Percentiles rank a stretch among this genome's conserved stretches.
phyloP scores from a whole-genome alignment of 2,888 invertebrate species.

The Sussaba pulchella region DNA sequence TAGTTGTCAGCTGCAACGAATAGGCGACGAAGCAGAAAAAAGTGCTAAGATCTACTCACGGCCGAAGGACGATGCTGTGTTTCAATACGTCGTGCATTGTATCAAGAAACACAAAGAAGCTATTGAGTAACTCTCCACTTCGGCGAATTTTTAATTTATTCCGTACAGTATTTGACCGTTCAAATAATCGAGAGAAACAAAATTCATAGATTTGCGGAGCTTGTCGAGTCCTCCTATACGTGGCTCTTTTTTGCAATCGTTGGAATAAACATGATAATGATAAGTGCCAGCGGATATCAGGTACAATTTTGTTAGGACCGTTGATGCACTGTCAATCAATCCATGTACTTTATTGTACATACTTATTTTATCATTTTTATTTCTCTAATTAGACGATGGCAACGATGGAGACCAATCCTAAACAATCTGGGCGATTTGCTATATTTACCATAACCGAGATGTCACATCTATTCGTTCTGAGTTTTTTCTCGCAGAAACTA shows the following conservation, averaged over 20 bases:
- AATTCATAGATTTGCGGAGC: constrained; percentile 27
- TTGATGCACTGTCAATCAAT: too few relatives aligned
- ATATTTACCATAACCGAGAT: too few relatives aligned
- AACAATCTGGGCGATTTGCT: too few relatives aligned
- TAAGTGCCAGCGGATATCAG: constrained; percentile 21
- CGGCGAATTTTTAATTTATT: background rate
- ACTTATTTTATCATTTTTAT: too few relatives aligned
- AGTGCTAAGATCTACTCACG: background rate
- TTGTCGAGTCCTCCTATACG: constrained; percentile 37
- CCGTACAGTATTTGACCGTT: too few relatives aligned
- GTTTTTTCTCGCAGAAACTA: too few relatives aligned
- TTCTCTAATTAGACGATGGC: too few relatives aligned
- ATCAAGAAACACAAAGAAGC: constrained; percentile 48
- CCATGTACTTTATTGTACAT: too few relatives aligned
- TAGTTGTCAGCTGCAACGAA: constrained; percentile 35
- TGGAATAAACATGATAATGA: constrained; percentile 40
- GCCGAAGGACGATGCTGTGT: constrained; percentile 19
- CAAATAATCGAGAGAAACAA: background rate
- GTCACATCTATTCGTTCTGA: too few relatives aligned
- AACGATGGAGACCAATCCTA: too few relatives aligned
- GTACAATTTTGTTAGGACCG: too few relatives aligned
- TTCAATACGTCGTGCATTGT: constrained; percentile 27
- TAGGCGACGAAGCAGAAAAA: background rate
- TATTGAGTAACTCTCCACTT: constrained; percentile 23
- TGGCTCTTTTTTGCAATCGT: constrained; percentile 32